These are phyloP conservation scores for Oopsacas minuta DNA, from an alignment of 37 sponge, comb jelly and placozoan genomes.

Conservation along the genomic window DNA sequence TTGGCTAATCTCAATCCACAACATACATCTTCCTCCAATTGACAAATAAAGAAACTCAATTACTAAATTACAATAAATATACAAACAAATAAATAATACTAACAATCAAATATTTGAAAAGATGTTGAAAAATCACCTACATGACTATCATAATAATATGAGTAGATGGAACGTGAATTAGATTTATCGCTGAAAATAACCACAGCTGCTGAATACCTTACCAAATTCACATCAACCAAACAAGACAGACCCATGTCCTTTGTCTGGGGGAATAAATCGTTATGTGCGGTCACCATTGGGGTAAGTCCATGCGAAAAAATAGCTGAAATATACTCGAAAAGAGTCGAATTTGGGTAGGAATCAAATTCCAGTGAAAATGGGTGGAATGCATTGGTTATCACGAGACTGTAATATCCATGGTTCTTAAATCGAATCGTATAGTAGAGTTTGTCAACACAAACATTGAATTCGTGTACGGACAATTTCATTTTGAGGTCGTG, in stretches of 20 bases:
- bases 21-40: too few species aligned
- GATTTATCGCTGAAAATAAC: neutral
- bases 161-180: neutral
- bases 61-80: too few species aligned
- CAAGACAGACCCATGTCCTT: neutral
- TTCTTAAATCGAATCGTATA: neutral
- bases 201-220: neutral
- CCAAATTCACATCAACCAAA: neutral
- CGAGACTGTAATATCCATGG: neutral
- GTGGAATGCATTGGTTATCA: slow-evolving; percentile 5
- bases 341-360: neutral
- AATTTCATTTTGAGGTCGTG: neutral
- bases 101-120: slow-evolving; percentile 1
- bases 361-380: neutral
- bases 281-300: neutral
- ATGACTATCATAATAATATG: slow-evolving; percentile 11
- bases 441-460: neutral
- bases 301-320: neutral
- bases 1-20: too few species aligned
- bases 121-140: neutral
- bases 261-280: neutral
- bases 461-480: neutral
- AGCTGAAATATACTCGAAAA: neutral
- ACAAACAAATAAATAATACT: neutral
- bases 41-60: too few species aligned